phyloP scores from a whole-genome alignment of 2,113 vertebrate species.

The Isichthys henryi region DNA sequence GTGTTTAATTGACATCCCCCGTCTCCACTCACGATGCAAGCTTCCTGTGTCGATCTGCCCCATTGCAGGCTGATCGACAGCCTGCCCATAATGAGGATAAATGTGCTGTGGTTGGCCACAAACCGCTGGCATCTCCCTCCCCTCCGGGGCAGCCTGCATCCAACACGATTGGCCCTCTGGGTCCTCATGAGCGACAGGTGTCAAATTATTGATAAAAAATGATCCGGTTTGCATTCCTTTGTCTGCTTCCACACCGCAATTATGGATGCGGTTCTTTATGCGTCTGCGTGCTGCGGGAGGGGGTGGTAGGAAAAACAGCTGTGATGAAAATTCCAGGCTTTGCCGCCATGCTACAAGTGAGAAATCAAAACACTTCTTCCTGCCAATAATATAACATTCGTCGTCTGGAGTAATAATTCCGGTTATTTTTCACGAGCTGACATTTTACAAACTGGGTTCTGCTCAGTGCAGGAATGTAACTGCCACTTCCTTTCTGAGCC shows the following conservation, averaged over 20 bases:
- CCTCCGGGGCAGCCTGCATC: neutral
- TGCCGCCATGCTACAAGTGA: constrained; percentile 20
- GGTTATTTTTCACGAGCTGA: constrained; percentile 2
- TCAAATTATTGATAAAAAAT: neutral
- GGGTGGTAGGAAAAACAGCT: neutral
- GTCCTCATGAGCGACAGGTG: neutral
- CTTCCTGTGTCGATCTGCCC: neutral
- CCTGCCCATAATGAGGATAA: neutral
- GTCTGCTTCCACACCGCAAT: neutral
- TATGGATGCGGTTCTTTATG: neutral
- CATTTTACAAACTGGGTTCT: constrained; percentile 2
- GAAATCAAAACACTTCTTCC: constrained; percentile 32
- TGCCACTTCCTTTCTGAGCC: neutral
- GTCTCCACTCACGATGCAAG: neutral
- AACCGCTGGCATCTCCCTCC: constrained; percentile 47
- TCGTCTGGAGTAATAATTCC: constrained; percentile 7
- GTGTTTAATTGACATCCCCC: neutral
- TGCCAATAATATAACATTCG: constrained; percentile 49
- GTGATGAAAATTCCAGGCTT: constrained; percentile 12
- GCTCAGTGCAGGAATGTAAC: neutral
- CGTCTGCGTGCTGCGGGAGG: neutral
- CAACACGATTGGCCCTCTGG: neutral
- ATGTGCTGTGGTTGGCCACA: constrained; percentile 37
- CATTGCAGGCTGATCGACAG: neutral
- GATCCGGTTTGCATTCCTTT: neutral